Percentiles rank a stretch among this genome's conserved stretches.
Evolutionary conservation across 1,140 invertebrate species (phyloP).

Genomic region (Uloborus diversus): DNA sequence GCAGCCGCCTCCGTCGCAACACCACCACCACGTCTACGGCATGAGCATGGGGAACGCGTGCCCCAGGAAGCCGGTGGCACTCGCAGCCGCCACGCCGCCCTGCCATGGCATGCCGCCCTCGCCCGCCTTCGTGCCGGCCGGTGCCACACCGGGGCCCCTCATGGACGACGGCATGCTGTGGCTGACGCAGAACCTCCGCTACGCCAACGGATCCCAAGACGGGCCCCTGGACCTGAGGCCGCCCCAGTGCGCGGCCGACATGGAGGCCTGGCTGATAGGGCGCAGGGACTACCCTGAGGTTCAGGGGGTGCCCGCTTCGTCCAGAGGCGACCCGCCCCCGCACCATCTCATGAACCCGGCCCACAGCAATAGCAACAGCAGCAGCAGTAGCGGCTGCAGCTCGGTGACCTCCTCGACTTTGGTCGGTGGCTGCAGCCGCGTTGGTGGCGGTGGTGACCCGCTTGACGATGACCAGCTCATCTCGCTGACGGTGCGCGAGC

Average conservation of each 20-base stretch:
- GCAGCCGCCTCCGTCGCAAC: slow-evolving; percentile 12
- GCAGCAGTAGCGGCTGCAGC: slow-evolving; percentile 16
- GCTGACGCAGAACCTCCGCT: slow-evolving; percentile 71
- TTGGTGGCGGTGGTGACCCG: slow-evolving; percentile 14
- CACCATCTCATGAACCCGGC: background rate
- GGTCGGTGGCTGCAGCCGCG: background rate
- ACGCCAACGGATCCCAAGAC: slow-evolving; percentile 66
- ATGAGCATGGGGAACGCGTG: slow-evolving; percentile 3
- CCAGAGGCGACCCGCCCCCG: background rate
- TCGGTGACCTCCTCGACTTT: slow-evolving; percentile 3
- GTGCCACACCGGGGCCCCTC: slow-evolving; percentile 63
- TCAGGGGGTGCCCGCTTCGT: slow-evolving; percentile 5
- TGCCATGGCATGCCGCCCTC: slow-evolving; percentile 56
- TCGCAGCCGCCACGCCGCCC: slow-evolving; percentile 70
- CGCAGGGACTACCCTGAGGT: slow-evolving; percentile 45
- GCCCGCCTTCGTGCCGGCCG: slow-evolving; percentile 60
- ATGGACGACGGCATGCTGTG: slow-evolving; percentile 76
- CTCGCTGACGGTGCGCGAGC: slow-evolving; percentile 88
- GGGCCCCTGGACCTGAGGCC: slow-evolving; percentile 81
- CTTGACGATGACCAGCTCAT: slow-evolving; percentile 90
- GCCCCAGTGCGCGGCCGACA: slow-evolving; percentile 70
- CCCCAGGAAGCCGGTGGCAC: slow-evolving; percentile 17
- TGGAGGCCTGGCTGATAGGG: slow-evolving; percentile 49
- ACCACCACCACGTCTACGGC: background rate
- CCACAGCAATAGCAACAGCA: slow-evolving; percentile 28